These are phyloP conservation scores for Colossoma macropomum DNA, from an alignment of 2,113 vertebrate species.

Conservation along the genomic window DNA sequence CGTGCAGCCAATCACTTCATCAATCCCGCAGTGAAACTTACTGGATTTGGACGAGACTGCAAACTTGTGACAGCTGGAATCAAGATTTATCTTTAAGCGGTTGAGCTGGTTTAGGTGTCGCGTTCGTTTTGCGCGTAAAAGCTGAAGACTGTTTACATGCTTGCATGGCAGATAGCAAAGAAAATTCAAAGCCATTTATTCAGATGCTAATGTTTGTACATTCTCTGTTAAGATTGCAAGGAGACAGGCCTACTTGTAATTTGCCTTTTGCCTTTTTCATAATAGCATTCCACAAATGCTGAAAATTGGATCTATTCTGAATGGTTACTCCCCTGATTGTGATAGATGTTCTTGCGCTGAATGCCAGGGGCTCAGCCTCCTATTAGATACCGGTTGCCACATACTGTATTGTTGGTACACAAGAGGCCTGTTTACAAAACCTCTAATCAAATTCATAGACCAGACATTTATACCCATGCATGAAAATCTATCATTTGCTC, in stretches of 20 bases:
- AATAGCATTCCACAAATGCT: not conserved
- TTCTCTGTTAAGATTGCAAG: not conserved
- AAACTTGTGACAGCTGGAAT: not conserved
- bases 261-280: not conserved
- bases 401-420: not conserved
- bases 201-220: not conserved
- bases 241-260: not conserved
- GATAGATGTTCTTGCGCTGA: constrained; percentile 5
- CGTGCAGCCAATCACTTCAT: not conserved
- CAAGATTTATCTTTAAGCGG: not conserved
- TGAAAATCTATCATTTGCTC: constrained; percentile 41
- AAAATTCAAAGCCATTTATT: constrained; percentile 1
- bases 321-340: constrained; percentile 5
- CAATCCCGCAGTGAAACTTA: not conserved
- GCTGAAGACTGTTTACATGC: not conserved
- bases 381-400: constrained; percentile 9
- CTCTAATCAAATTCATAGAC: constrained; percentile 34
- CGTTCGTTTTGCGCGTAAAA: not conserved
- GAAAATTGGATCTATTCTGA: constrained; percentile 6
- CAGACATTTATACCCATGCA: constrained; percentile 30
- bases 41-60: not conserved
- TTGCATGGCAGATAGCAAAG: not conserved
- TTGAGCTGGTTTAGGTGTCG: not conserved
- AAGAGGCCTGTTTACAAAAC: constrained; percentile 30
- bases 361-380: constrained; percentile 6